phyloP scores from a whole-genome alignment of 2,888 invertebrate genomes.

The Hedychridium roseum region DNA sequence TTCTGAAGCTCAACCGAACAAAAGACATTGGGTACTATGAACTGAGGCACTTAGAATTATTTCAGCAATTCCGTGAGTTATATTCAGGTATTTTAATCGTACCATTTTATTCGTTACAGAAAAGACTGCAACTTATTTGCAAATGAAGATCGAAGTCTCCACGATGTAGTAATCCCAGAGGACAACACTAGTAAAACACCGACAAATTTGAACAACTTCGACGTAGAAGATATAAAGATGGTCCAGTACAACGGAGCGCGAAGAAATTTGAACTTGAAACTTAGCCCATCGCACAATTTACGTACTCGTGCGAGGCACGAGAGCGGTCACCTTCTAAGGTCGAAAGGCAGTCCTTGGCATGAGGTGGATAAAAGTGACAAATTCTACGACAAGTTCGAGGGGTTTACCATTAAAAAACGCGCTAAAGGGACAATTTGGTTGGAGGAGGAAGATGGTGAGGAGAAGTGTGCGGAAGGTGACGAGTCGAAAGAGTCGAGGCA shows the following conservation, averaged over 20 bases:
- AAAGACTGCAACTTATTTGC: constrained; percentile 55
- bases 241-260: constrained; percentile 60
- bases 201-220: constrained; percentile 45
- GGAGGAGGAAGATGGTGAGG: constrained; percentile 52
- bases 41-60: no score
- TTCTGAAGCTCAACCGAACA: constrained; percentile 70
- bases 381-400: constrained; percentile 57
- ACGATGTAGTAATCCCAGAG: constrained; percentile 44
- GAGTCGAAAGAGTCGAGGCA: constrained; percentile 26
- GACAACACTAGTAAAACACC: constrained; percentile 43
- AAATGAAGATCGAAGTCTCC: constrained; percentile 51
- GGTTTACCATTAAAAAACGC: constrained; percentile 58
- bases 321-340: constrained; percentile 58
- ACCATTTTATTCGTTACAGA: constrained; percentile 28
- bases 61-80: no score
- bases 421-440: constrained; percentile 62
- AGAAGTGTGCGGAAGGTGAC: constrained; percentile 38
- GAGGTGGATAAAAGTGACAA: constrained; percentile 54
- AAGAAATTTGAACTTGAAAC: constrained; percentile 52
- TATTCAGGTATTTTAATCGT: no score
- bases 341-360: constrained; percentile 57
- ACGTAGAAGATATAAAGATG: constrained; percentile 54
- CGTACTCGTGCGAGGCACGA: constrained; percentile 59
- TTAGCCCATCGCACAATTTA: constrained; percentile 57
- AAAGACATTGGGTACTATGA: constrained; percentile 59